Evolutionary conservation across 2,113 vertebrate species (phyloP).

Genomic region (Toxostoma redivivum): DNA sequence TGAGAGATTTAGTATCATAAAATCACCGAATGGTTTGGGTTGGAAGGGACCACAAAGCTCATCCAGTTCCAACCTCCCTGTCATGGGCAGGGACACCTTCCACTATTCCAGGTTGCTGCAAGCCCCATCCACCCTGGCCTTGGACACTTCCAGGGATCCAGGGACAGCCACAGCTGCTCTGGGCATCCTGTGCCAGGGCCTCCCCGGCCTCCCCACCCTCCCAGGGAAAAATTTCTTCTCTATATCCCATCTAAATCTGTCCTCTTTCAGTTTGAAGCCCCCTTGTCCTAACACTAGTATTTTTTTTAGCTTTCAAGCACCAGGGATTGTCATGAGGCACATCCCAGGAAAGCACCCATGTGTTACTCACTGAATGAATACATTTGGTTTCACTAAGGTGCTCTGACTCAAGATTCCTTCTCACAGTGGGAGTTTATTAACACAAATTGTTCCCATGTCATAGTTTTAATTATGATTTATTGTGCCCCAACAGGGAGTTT

Average conservation of each 20-base stretch:
- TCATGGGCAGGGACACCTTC: neutral
- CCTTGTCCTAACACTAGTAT: neutral
- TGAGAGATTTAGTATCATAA: neutral
- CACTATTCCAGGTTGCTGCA: neutral
- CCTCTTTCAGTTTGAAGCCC: neutral
- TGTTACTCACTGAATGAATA: neutral
- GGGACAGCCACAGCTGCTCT: neutral
- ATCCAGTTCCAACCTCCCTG: neutral
- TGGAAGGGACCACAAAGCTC: neutral
- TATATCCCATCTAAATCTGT: neutral
- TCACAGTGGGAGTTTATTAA: neutral
- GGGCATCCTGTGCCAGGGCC: neutral
- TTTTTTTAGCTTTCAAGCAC: neutral
- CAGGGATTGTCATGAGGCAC: neutral
- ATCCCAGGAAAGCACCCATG: neutral
- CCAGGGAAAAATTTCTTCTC: neutral
- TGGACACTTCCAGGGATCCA: neutral
- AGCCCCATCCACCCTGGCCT: accelerated
- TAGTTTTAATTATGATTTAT: neutral
- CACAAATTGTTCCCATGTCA: neutral
- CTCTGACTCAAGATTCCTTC: neutral
- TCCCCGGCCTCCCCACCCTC: accelerated
- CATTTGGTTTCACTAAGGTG: neutral
- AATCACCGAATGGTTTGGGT: neutral
- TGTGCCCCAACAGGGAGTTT: neutral